Evolutionary conservation across 2,888 invertebrate genomes (phyloP), one percentile per base, ranked within the genome.

Genomic region (Yponomeuta sedellus): DNA sequence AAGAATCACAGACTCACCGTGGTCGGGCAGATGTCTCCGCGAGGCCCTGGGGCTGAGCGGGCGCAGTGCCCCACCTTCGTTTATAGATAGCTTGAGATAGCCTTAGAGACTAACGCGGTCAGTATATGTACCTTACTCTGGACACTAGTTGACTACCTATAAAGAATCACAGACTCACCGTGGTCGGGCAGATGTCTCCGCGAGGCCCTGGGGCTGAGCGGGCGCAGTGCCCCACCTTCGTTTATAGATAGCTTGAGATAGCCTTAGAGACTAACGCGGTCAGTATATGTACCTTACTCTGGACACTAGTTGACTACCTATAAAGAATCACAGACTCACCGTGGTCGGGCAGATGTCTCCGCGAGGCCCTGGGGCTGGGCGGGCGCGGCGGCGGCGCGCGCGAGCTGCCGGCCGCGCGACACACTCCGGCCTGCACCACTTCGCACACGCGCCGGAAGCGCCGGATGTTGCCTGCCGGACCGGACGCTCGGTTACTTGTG

Each of bases 381-480:
- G 70, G 59, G 25, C 58, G 73, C 80, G 87, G 65, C 77, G 72
- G 78, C 61, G 82, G 79, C 4, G 78, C 76, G 10, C 83, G 69
- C 10, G 72, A 69, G 4, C 78, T 77, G 34, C 88, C 88, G 0
- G 87, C 85, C 63, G 91, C 87, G 64, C 91, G 86, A 67, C 93
- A 93, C 73, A 96, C 95, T 71, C 97, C 97, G 44, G 96, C 94
- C 82, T 99, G 98, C 71, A 99, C 97, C 87, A 98, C 97, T 82
- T 99, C 99, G 88, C 98, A 98, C 72, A 99, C 97, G 75, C 98
- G 94, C 66, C 98, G 94, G 91, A 99, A 99, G 69, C 99, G 94
- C 67, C 98, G 94, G 74, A 98, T 97, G 82, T 98, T 98, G 69
- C 98, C 98, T 97, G 83, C 61, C 58, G 61, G 58, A 66, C 66